Evolutionary conservation across 2,113 vertebrate genomes (phyloP).

Genomic region (Tupaia chinensis): DNA sequence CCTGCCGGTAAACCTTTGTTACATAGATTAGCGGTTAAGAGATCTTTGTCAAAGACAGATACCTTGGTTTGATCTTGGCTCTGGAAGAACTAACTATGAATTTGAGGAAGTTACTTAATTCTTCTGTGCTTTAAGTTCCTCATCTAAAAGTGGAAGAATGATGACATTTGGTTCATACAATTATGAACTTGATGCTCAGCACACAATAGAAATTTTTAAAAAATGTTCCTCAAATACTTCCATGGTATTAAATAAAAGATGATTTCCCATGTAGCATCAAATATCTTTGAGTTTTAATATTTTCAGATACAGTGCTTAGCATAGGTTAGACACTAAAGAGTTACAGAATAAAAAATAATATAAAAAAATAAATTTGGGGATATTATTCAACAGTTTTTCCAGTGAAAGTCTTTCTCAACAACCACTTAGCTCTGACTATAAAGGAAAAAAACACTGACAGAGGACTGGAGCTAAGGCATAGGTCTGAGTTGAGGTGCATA

Average conservation of each 20-base stretch:
- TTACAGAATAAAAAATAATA: conserved; percentile 2
- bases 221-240: neutral
- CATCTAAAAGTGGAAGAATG: neutral
- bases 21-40: neutral
- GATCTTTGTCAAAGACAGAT: neutral
- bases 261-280: neutral
- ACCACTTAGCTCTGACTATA: neutral
- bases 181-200: neutral
- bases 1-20: neutral
- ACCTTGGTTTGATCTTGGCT: neutral
- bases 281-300: neutral
- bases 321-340: neutral
- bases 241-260: neutral
- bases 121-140: neutral
- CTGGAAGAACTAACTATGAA: neutral
- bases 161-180: neutral
- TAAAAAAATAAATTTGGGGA: neutral
- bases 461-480: neutral
- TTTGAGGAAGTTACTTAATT: neutral
- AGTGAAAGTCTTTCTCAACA: neutral
- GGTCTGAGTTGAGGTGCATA: too few species aligned
- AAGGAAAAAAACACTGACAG: neutral
- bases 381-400: neutral
- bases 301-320: neutral
- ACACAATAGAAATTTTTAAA: neutral